phyloP scores from a whole-genome alignment of 2,888 invertebrate genomes.

The Alitta virens region DNA sequence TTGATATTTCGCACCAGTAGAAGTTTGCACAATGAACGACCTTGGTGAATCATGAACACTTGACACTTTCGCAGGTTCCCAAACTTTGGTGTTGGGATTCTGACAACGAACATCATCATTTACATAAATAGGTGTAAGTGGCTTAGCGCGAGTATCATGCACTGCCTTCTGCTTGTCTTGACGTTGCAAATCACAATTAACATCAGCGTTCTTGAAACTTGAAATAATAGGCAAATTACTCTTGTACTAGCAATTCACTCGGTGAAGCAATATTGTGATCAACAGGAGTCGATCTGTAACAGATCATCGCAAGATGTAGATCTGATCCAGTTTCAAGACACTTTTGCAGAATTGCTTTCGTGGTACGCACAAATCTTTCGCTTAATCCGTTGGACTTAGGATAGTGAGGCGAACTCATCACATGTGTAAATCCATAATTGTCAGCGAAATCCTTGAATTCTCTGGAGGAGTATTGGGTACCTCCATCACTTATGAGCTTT shows the following conservation, averaged over 20 bases:
- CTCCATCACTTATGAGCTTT: constrained; percentile 26
- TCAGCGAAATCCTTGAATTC: constrained; percentile 24
- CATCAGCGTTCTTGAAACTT: no score
- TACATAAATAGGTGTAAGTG: no score
- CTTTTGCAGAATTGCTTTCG: constrained; percentile 23
- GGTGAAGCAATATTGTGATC: no score
- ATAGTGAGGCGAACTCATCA: constrained; percentile 26
- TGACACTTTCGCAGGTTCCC: not conserved
- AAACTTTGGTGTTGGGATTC: not conserved
- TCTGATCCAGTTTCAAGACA: not conserved
- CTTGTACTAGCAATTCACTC: no score
- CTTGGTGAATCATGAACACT: not conserved
- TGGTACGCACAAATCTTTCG: constrained; percentile 26
- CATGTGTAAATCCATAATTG: constrained; percentile 6
- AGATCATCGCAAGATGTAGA: not conserved
- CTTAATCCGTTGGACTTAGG: constrained; percentile 30
- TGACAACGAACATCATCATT: no score
- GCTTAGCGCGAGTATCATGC: no score
- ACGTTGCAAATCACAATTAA: no score
- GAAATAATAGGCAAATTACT: no score
- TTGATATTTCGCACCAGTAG: not conserved
- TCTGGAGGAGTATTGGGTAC: constrained; percentile 25
- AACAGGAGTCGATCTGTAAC: no score
- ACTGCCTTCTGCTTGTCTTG: no score
- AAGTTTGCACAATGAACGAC: not conserved